Conservation (phyloP, 2,113 vertebrate genomes). For the Paradoxurus hermaphroditus region DNA sequence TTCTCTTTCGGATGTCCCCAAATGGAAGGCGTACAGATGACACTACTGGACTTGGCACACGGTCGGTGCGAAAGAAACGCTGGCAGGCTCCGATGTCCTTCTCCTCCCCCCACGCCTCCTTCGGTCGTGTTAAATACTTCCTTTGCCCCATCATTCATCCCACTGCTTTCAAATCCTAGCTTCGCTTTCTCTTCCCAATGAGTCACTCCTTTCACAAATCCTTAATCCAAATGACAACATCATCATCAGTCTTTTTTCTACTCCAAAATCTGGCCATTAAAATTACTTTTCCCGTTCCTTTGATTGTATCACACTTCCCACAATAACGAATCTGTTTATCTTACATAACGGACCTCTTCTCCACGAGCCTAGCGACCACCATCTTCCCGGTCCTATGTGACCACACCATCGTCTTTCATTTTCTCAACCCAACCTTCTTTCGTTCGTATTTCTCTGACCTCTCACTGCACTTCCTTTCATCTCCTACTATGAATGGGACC, state of each 20-base stretch:
- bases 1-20: neutral
- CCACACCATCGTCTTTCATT: neutral
- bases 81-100: neutral
- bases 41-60: fast-evolving
- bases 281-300: neutral
- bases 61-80: fast-evolving
- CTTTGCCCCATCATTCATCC: neutral
- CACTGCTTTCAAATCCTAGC: neutral
- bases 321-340: neutral
- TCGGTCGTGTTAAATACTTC: neutral
- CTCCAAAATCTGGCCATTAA: neutral
- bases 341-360: neutral
- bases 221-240: neutral
- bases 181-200: neutral
- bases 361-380: neutral
- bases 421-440: neutral
- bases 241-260: neutral
- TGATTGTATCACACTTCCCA: neutral
- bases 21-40: neutral
- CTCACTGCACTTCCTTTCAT: neutral
- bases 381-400: neutral
- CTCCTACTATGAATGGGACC: neutral
- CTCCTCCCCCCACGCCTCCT: neutral
- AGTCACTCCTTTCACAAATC: neutral
- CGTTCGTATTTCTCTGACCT: neutral